Evolutionary conservation across 2,113 vertebrate genomes (phyloP).

Genomic region (Loxodonta africana): DNA sequence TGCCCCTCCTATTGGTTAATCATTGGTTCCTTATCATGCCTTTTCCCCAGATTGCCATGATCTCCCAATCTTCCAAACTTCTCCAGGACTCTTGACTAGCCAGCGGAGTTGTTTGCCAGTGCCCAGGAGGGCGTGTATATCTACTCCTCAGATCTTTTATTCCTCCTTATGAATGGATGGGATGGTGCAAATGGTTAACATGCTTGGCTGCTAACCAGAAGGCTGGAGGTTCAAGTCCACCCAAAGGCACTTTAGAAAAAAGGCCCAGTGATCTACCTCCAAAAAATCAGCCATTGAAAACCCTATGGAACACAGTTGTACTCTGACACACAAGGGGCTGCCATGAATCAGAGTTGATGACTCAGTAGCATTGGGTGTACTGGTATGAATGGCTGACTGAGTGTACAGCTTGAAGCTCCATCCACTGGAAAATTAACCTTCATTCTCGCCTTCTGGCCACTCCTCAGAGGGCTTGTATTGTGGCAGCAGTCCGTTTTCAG

Average conservation of each 20-base stretch:
- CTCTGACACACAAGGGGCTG: too few relatives aligned
- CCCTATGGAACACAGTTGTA: too few relatives aligned
- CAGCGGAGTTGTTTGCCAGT: neutral
- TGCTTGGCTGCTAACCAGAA: too few relatives aligned
- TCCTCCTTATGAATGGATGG: neutral
- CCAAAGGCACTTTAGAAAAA: too few relatives aligned
- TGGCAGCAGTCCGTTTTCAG: neutral
- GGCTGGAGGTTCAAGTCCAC: too few relatives aligned
- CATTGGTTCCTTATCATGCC: neutral
- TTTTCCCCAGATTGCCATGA: neutral
- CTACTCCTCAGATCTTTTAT: neutral
- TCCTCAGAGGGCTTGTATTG: neutral
- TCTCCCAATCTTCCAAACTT: neutral
- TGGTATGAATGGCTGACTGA: neutral
- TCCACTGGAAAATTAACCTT: neutral
- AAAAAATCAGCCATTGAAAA: too few relatives aligned
- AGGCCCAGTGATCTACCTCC: too few relatives aligned
- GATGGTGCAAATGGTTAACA: too few relatives aligned
- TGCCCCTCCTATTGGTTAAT: neutral
- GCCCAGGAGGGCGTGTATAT: neutral
- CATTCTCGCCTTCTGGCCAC: neutral
- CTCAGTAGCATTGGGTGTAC: too few relatives aligned
- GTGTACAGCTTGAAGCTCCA: neutral
- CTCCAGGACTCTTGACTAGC: too few relatives aligned
- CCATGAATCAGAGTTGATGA: too few relatives aligned